Percentiles rank a stretch among this genome's conserved stretches.
phyloP scores from a whole-genome alignment of 2,888 invertebrate genomes.

The Syrphus vitripennis region DNA sequence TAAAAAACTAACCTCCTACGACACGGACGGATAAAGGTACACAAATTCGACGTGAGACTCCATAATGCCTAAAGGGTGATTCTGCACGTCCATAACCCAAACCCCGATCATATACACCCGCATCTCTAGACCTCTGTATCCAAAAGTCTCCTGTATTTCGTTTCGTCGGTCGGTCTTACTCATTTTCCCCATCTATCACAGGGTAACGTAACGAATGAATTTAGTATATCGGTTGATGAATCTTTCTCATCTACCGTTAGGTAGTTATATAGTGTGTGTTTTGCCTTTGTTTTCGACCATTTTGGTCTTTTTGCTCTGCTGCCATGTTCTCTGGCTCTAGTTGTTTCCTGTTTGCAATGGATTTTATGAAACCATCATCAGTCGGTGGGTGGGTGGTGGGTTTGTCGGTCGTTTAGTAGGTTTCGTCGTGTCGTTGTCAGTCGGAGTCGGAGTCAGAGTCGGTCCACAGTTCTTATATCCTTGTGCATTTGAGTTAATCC shows the following conservation, averaged over 20 bases:
- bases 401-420: not conserved
- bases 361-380: conserved; percentile 36
- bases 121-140: not conserved
- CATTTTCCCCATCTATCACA: conserved; percentile 54
- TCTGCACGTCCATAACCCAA: conserved; percentile 26
- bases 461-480: conserved; percentile 46
- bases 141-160: not conserved
- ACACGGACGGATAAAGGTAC: conserved; percentile 56
- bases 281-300: conserved; percentile 67
- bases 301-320: conserved; percentile 31
- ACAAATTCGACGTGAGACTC: conserved; percentile 68
- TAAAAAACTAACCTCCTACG: conserved; percentile 33
- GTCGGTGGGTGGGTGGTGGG: not conserved
- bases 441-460: too few species aligned
- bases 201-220: conserved; percentile 61
- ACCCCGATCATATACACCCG: not conserved
- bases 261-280: conserved; percentile 23
- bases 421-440: not conserved
- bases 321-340: not conserved
- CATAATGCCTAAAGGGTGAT: conserved; percentile 64
- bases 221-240: conserved; percentile 67
- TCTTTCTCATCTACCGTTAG: conserved; percentile 43
- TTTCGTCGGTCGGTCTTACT: conserved; percentile 27
- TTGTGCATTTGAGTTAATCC: conserved; percentile 66
- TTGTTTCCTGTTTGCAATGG: conserved; percentile 24